phyloP scores from a whole-genome alignment of 2,113 vertebrate genomes.

The Anhinga rufa region DNA sequence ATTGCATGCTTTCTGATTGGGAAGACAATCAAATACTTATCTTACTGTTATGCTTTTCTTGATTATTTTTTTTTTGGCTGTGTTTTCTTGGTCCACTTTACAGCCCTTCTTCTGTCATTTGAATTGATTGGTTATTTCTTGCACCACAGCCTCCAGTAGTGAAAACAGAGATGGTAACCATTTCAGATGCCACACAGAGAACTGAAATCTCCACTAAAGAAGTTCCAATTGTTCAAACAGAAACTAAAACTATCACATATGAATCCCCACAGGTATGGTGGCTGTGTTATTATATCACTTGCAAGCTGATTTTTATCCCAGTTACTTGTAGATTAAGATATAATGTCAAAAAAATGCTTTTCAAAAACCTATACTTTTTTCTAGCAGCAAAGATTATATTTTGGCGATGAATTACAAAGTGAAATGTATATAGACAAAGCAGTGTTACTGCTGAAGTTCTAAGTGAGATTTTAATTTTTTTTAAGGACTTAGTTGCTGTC shows the following conservation, averaged over 20 bases:
- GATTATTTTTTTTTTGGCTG: not conserved
- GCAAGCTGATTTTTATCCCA: not conserved
- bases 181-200: slow-evolving; percentile 97
- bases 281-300: not conserved
- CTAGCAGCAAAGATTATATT: not conserved
- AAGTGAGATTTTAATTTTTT: not conserved
- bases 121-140: slow-evolving; percentile 69
- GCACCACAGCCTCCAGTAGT: slow-evolving; percentile 92
- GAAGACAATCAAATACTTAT: not conserved
- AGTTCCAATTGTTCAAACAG: slow-evolving; percentile 98
- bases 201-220: slow-evolving; percentile 98
- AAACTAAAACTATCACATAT: slow-evolving; percentile 99
- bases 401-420: not conserved
- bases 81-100: not conserved
- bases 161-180: slow-evolving; percentile 99
- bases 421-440: not conserved
- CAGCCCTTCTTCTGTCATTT: not conserved
- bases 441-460: not conserved
- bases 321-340: not conserved
- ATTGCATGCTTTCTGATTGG: not conserved
- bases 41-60: not conserved
- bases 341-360: not conserved
- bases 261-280: slow-evolving; percentile 91
- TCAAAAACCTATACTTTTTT: not conserved
- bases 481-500: not conserved